phyloP scores from a whole-genome alignment of 2,113 vertebrate genomes.

The Agapornis roseicollis region DNA sequence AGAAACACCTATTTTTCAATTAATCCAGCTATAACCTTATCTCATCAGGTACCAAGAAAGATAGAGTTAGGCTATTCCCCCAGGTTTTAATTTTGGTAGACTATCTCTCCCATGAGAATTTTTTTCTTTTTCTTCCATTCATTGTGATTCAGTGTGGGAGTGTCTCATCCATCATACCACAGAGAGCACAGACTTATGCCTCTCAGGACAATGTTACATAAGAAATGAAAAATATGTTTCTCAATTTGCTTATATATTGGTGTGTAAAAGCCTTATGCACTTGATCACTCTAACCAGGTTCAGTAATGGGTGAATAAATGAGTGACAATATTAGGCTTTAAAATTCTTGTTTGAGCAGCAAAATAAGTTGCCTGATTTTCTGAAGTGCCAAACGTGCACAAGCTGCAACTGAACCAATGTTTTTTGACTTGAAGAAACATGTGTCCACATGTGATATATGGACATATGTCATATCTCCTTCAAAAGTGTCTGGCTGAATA shows the following conservation, averaged over 20 bases:
- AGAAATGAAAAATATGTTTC: neutral
- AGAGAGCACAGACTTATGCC: fast-evolving
- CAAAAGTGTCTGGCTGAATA: neutral
- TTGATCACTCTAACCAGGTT: neutral
- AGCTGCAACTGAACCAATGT: neutral
- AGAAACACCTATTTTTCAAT: neutral
- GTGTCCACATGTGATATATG: neutral
- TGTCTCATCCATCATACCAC: neutral
- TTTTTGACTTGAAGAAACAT: neutral
- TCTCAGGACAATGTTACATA: neutral
- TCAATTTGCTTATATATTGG: neutral
- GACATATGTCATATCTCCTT: neutral
- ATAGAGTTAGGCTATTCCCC: neutral
- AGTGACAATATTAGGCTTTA: neutral
- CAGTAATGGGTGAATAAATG: neutral
- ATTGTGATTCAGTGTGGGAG: neutral
- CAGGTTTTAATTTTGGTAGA: neutral
- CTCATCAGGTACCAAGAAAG: neutral
- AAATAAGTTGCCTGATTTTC: neutral
- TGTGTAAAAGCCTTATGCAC: neutral
- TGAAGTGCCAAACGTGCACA: neutral
- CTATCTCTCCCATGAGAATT: neutral
- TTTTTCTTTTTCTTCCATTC: neutral
- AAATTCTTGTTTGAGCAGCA: neutral
- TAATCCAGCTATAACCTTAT: neutral